phyloP scores from a whole-genome alignment of 2,113 vertebrate genomes.

The Tychaedon coryphoeus region DNA sequence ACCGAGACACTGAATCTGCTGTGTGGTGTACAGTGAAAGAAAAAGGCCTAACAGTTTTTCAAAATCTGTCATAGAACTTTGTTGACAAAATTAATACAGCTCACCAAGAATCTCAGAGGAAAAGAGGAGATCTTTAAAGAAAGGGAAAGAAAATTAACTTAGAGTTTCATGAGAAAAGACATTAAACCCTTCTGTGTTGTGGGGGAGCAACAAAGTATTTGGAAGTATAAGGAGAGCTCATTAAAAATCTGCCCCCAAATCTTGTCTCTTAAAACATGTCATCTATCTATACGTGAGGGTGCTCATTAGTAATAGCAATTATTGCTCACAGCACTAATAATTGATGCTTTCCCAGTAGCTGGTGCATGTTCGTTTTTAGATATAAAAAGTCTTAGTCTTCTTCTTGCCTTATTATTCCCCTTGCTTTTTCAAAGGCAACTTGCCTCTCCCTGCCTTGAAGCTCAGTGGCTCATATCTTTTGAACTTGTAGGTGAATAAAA shows the following conservation, averaged over 20 bases:
- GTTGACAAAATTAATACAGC: neutral
- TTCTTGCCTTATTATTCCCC: neutral
- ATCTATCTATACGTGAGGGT: neutral
- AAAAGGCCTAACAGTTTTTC: neutral
- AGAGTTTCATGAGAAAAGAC: neutral
- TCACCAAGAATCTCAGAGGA: neutral
- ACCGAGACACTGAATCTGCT: neutral
- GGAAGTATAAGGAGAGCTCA: neutral
- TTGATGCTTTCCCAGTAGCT: neutral
- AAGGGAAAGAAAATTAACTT: neutral
- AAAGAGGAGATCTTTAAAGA: neutral
- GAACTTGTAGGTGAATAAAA: neutral
- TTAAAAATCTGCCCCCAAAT: constrained; percentile 31
- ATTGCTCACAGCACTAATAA: neutral
- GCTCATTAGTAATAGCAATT: constrained; percentile 1
- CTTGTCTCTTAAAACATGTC: neutral
- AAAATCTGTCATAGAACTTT: neutral
- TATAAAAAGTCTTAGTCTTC: neutral
- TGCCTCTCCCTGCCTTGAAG: neutral
- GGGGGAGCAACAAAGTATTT: neutral
- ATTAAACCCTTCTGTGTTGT: neutral
- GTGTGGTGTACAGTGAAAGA: neutral
- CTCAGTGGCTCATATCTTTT: neutral
- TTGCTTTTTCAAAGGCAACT: neutral
- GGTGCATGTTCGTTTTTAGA: neutral